Evolutionary conservation across 2,888 invertebrate species (phyloP), one percentile per base, ranked within the genome.

Genomic region (Notodonta dromedarius): DNA sequence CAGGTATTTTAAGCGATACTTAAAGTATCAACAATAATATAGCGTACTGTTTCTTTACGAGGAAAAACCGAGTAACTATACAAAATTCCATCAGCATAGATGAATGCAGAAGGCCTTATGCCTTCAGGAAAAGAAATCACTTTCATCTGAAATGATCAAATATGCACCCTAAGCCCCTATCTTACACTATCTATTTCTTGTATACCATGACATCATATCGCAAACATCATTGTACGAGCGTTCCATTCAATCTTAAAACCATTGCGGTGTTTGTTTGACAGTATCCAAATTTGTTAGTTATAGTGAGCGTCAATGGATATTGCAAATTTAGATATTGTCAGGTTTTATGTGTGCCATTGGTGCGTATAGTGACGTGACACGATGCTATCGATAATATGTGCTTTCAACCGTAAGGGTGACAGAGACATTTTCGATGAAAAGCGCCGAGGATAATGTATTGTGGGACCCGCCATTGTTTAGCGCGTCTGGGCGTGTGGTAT

Each of bases 111-210:
- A 66, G 68, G 69, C 69, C 77, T 73, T 68, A 67, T 69, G 71
- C 65, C 66, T 63, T 68, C 66, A 60, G 59, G 63, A 65, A 71
- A 65, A 69, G 62, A 74, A 74, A 76, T 75, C 76, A 76, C 73
- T 74, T 74, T 74, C 77, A 76, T 78, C 85, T 84, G 76, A 83
- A 82, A 77, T 84, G 83, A 90, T 91, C 86, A 90, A 89, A 91
- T 90, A 91, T 91, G 91, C 90, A 92, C 90, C 91, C 90, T 86
- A 82, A 80, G 83, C 78, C 78, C 77, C 71, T 84, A 85, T 86
- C 85, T 79, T 70, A 79, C 85, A 80, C 84, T 82, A 84, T 86
- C 85, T 86, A 80, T 79, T 78, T 71, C 69, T 74, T 71, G 62
- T 48, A 56, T 67, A 85, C 81, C 66, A 68, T 14, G 56, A 39